Conservation (phyloP, 23 tunicate genomes). For the Halocynthia aurantium region DNA sequence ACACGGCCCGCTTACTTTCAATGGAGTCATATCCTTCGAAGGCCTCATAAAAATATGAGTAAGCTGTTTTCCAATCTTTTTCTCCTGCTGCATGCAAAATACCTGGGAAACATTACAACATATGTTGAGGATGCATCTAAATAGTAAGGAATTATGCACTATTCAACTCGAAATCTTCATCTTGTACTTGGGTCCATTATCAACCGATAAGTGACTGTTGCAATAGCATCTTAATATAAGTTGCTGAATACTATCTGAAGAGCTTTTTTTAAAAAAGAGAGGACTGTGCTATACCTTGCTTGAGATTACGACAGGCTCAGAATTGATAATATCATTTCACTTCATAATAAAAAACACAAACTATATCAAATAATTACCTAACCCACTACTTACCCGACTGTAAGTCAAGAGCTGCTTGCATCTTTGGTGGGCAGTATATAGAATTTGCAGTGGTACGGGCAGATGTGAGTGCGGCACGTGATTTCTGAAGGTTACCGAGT, state of each 20-base stretch:
- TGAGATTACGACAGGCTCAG: no score
- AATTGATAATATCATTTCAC: neutral
- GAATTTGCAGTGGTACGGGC: constrained; percentile 99
- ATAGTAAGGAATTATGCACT: neutral
- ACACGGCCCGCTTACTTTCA: constrained; percentile 87
- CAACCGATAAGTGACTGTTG: neutral
- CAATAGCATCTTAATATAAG: neutral
- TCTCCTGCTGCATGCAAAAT: constrained; percentile 98
- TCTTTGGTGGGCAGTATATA: constrained; percentile 98
- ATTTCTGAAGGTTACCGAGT: constrained; percentile 96
- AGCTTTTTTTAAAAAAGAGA: no score
- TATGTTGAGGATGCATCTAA: neutral
- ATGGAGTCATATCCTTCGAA: constrained; percentile 98
- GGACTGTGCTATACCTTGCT: no score
- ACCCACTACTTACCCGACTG: constrained; percentile 51
- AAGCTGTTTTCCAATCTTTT: constrained; percentile 99
- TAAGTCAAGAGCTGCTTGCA: constrained; percentile 96
- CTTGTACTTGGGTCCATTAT: no score
- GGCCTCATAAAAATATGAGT: constrained; percentile 98
- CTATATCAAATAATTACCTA: neutral
- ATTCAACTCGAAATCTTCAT: neutral
- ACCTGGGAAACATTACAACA: constrained; percentile 17
- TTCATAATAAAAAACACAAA: neutral
- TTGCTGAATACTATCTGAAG: neutral
- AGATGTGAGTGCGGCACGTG: constrained; percentile 95